These are phyloP conservation scores for Callipepla squamata DNA, from an alignment of 2,113 vertebrate genomes.

Conservation along the genomic window DNA sequence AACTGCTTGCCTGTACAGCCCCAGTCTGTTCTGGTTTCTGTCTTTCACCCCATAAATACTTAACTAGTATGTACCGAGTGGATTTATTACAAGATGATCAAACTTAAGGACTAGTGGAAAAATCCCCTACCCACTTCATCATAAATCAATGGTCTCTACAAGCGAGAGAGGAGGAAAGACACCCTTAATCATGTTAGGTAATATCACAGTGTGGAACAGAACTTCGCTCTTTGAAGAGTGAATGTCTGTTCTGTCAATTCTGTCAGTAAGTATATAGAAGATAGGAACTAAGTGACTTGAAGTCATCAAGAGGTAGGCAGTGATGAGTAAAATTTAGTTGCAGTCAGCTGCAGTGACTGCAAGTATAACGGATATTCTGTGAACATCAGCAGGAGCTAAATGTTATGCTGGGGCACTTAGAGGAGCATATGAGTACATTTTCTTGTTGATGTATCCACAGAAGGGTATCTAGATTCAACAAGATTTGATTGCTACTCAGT, in stretches of 20 bases:
- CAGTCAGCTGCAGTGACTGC: slow-evolving; percentile 17
- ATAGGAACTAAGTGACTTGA: background rate
- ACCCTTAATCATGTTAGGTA: background rate
- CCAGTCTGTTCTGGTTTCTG: background rate
- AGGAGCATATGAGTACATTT: background rate
- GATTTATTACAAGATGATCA: slow-evolving; percentile 13
- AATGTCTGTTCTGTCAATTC: background rate
- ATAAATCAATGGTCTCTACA: background rate
- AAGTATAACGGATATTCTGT: background rate
- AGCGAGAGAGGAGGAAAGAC: background rate
- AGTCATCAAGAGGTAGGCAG: background rate
- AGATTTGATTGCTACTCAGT: background rate
- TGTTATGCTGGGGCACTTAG: background rate
- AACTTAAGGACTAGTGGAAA: background rate
- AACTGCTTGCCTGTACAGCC: background rate
- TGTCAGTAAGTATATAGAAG: background rate
- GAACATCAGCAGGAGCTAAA: slow-evolving; percentile 9
- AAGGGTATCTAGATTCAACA: background rate
- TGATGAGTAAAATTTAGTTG: slow-evolving; percentile 11
- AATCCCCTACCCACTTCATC: background rate
- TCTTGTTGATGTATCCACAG: background rate
- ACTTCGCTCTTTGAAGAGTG: background rate
- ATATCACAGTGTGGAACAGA: background rate
- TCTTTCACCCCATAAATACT: slow-evolving; percentile 8
- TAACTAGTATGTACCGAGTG: background rate